These are phyloP conservation scores for Pteromalus puparum DNA, from an alignment of 1,140 invertebrate species.

Conservation along the genomic window DNA sequence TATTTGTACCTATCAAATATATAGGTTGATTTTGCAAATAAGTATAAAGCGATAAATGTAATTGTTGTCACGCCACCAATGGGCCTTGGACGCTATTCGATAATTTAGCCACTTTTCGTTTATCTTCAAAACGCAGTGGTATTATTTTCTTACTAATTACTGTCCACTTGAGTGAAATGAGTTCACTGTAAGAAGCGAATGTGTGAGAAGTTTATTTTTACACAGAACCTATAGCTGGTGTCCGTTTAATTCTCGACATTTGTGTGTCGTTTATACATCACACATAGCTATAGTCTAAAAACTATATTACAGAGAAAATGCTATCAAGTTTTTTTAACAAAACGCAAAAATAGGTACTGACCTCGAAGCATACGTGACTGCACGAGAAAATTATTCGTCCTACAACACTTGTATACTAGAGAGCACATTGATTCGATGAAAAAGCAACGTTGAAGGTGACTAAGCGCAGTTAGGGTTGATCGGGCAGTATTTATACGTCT, in stretches of 20 bases:
- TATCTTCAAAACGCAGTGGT: constrained; percentile 7
- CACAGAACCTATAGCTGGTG: too few relatives aligned
- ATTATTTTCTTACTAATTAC: constrained; percentile 39
- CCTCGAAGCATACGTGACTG: too few relatives aligned
- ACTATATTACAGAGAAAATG: too few relatives aligned
- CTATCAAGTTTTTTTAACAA: too few relatives aligned
- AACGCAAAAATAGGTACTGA: too few relatives aligned
- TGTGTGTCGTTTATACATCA: too few relatives aligned
- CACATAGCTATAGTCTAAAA: too few relatives aligned
- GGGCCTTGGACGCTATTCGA: constrained; percentile 53
- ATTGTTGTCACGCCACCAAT: constrained; percentile 42
- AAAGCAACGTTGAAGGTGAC: constrained; percentile 13
- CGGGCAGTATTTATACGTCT: constrained; percentile 62
- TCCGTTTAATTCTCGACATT: too few relatives aligned
- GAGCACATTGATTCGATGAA: not conserved
- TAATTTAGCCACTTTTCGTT: constrained; percentile 51
- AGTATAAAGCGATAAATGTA: constrained; percentile 13
- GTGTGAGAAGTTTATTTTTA: not conserved
- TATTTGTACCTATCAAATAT: not conserved
- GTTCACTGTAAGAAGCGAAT: constrained; percentile 16
- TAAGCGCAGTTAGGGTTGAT: constrained; percentile 18
- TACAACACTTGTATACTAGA: not conserved
- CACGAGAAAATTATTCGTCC: too few relatives aligned
- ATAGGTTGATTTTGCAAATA: constrained; percentile 16
- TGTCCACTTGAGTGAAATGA: constrained; percentile 29